These are phyloP conservation scores for Adrianichthys oophorus DNA, from an alignment of 2,797 vertebrate species.

Conservation along the genomic window DNA sequence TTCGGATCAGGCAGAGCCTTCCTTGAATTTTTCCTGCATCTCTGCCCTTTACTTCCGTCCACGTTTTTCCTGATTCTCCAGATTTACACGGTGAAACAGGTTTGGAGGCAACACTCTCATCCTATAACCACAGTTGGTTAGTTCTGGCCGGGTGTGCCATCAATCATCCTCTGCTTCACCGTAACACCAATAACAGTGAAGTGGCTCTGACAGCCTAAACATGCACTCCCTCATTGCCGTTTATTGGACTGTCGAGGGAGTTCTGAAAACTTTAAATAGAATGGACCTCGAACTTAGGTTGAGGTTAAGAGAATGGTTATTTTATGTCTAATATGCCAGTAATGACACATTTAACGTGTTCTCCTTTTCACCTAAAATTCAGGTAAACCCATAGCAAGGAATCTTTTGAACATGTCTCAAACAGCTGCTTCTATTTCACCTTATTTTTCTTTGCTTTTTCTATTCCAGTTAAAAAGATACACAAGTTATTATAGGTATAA, in stretches of 20 bases:
- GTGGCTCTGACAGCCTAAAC: constrained; percentile 13
- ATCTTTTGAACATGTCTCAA: constrained; percentile 55
- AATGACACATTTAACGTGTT: constrained; percentile 39
- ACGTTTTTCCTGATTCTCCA: neutral
- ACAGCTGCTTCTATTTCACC: constrained; percentile 37
- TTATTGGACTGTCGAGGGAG: constrained; percentile 37
- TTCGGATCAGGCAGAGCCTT: neutral
- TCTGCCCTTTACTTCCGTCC: neutral
- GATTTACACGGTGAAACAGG: too few relatives aligned
- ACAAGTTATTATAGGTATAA: constrained; percentile 48
- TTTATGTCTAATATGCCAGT: constrained; percentile 27
- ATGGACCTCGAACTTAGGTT: constrained; percentile 27
- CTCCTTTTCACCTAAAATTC: constrained; percentile 19
- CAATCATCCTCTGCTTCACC: constrained; percentile 39
- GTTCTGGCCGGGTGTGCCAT: constrained; percentile 33
- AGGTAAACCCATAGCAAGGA: constrained; percentile 51
- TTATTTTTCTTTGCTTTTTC: constrained; percentile 22
- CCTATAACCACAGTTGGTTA: constrained; percentile 16
- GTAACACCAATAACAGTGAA: constrained; percentile 19
- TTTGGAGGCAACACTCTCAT: constrained; percentile 9
- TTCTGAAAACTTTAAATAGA: constrained; percentile 30
- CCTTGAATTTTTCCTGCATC: neutral
- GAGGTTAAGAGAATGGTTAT: constrained; percentile 22
- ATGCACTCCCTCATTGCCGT: constrained; percentile 19
- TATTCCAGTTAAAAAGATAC: constrained; percentile 7